A percentile compares a stretch with the other conserved stretches of the same genome.
These are phyloP conservation scores for Atractosteus spatula DNA, from an alignment of 2,113 vertebrate species.

Conservation along the genomic window DNA sequence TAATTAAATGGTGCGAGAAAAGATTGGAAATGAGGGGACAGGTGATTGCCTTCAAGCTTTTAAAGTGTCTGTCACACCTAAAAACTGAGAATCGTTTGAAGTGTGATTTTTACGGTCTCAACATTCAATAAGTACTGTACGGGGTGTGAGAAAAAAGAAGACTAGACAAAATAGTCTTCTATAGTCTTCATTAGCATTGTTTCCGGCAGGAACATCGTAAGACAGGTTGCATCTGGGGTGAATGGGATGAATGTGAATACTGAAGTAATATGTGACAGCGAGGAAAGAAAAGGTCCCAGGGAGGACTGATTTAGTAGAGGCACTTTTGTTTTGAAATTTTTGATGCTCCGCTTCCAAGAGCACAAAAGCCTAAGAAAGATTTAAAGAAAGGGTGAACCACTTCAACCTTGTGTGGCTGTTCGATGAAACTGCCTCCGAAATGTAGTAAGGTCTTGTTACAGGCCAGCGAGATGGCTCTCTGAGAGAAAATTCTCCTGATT, in stretches of 20 bases:
- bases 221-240: conserved; percentile 73
- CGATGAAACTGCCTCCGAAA: neutral
- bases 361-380: conserved; percentile 61
- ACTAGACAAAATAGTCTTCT: conserved; percentile 47
- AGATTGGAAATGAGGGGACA: conserved; percentile 65
- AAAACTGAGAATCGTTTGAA: conserved; percentile 51
- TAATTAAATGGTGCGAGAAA: conserved; percentile 28
- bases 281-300: conserved; percentile 54
- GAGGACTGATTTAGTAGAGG: conserved; percentile 73
- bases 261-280: conserved; percentile 68
- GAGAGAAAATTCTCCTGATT: no score
- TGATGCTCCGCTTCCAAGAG: conserved; percentile 1
- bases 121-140: conserved; percentile 90
- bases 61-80: conserved; percentile 81
- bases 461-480: no score
- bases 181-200: conserved; percentile 80
- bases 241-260: conserved; percentile 79
- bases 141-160: conserved; percentile 68
- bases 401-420: neutral
- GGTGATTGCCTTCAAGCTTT: conserved; percentile 79
- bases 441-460: neutral
- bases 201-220: conserved; percentile 67
- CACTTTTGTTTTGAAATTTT: conserved; percentile 59
- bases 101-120: conserved; percentile 58
- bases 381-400: conserved; percentile 41